Evolutionary conservation across 2,797 vertebrate species (phyloP), one percentile per base, ranked within the genome.

Genomic region (Lacerta bilineata): DNA sequence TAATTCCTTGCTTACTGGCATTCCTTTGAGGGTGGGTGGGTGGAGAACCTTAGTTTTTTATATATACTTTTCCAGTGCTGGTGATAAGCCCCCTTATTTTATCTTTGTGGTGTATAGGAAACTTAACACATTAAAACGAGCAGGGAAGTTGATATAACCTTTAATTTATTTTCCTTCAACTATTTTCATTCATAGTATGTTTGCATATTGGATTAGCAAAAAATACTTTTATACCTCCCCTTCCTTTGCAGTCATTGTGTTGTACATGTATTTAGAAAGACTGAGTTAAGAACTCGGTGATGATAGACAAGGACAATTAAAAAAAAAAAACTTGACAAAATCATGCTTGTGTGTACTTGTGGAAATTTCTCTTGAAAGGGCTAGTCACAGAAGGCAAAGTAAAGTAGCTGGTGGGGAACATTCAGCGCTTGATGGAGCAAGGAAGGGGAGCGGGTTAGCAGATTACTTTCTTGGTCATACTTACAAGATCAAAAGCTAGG

Each of bases 121-220:
- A 90, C 77, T 90, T 85, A 85, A 89, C 90, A 55, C 86, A 80
- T 55, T 84, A 76, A 87, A 92, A 90, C 89, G 94, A 94, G 90
- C 91, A 94, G 94, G 94, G 96, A 95, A 81, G 89, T 27, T 71
- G 89, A 86, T 86, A 89, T 95, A 94, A 93, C 88, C 86, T 91
- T 96, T 97, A 97, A 97, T 96, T 97, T 97, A 97, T 97, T 97
- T 95, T 96, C 80, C 89, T 93, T 93, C 94, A 94, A 92, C 23
- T 92, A 92, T 93, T 95, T 80, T 91, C 93, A 85, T 91, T 93
- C 94, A 82, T 89, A 84, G 85, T 93, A 89, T 93, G 87, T 94
- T 93, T 90, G 89, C 90, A 92, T 94, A 94, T 92, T 93, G 95
- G 93, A 91, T 88, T 95, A 86, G 90, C 85, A 83, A 93, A 87